Evolutionary conservation across 2,113 vertebrate species (phyloP).

Genomic region (Anthoscopus minutus): DNA sequence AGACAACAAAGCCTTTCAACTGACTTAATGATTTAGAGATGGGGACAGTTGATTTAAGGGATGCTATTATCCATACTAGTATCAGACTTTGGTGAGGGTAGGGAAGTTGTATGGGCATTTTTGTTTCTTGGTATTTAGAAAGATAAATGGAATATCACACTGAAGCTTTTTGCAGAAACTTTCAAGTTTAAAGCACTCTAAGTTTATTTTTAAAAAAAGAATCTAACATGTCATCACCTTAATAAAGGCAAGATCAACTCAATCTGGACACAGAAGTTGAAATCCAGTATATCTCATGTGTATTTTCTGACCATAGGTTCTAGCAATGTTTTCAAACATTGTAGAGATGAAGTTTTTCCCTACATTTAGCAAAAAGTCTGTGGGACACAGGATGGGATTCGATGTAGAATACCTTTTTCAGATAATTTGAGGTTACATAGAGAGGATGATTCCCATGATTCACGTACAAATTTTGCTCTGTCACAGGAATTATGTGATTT

Average conservation of each 20-base stretch:
- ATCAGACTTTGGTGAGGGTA: not conserved
- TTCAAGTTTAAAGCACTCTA: not conserved
- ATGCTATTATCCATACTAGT: not conserved
- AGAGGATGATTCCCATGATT: not conserved
- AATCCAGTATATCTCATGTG: not conserved
- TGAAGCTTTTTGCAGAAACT: not conserved
- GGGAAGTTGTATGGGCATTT: not conserved
- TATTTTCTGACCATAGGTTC: not conserved
- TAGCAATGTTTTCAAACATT: not conserved
- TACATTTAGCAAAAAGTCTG: not conserved
- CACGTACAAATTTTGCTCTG: not conserved
- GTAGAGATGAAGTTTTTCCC: not conserved
- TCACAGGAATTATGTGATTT: not conserved
- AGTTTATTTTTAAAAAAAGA: not conserved
- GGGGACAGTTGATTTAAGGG: not conserved
- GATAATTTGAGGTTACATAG: not conserved
- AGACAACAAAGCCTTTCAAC: not conserved
- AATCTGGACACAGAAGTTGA: not conserved
- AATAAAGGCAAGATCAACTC: not conserved
- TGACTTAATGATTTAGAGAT: not conserved
- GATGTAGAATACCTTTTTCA: not conserved
- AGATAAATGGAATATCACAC: not conserved
- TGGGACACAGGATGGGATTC: not conserved
- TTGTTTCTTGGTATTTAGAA: not conserved
- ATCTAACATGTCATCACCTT: not conserved